These are phyloP conservation scores for Drosophila mulleri DNA, from an alignment of 2,888 invertebrate genomes.

Conservation along the genomic window DNA sequence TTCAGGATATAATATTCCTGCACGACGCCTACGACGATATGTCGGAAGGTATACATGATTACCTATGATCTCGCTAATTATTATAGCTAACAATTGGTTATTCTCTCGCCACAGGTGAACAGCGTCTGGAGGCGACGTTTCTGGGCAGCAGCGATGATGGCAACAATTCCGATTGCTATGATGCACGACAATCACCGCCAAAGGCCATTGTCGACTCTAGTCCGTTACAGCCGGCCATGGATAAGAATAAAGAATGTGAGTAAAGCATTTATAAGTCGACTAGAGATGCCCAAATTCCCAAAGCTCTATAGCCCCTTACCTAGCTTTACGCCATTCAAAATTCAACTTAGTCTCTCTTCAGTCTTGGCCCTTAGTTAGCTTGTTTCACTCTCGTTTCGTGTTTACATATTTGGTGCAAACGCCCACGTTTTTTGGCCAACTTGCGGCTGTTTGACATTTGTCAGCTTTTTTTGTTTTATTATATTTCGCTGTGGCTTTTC, in stretches of 20 bases:
- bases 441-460: conserved; percentile 76
- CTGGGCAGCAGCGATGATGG: conserved; percentile 84
- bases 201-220: conserved; percentile 97
- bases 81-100: neutral
- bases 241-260: conserved; percentile 99
- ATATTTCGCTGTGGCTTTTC: conserved; percentile 5
- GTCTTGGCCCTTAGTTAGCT: conserved; percentile 24
- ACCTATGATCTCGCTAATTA: neutral
- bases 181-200: conserved; percentile 89
- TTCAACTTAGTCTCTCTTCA: neutral
- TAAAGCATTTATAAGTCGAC: too few species aligned
- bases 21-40: conserved; percentile 85
- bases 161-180: conserved; percentile 84
- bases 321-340: too few species aligned
- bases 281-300: too few species aligned
- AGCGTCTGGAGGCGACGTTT: conserved; percentile 84
- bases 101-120: conserved; percentile 78
- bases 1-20: conserved; percentile 84
- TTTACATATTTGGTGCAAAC: conserved; percentile 60
- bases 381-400: conserved; percentile 31
- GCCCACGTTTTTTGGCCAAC: conserved; percentile 44
- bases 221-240: conserved; percentile 96
- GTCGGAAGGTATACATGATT: conserved; percentile 82
- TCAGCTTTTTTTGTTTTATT: conserved; percentile 56
- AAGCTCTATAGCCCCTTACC: too few species aligned